Evolutionary conservation across 2,113 vertebrate genomes (phyloP), one percentile per base, ranked within the genome.

Genomic region (Takifugu bimaculatus): DNA sequence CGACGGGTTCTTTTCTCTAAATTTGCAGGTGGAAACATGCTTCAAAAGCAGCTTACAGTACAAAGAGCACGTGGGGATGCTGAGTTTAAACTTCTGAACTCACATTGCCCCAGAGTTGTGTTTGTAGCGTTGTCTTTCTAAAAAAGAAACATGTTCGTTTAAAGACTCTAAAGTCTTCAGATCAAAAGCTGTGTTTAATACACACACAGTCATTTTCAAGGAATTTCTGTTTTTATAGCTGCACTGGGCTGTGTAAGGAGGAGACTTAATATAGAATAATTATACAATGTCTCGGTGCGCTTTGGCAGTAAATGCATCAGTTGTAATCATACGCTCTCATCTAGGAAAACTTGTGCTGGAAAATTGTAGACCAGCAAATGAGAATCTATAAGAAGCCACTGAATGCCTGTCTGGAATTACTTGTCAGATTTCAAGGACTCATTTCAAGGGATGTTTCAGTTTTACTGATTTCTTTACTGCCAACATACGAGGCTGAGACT

Each of bases 251-350:
- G 68, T 64, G 60, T 60, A 57, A 43, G 55, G 54, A 75, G 53
- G 49, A 63, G 60, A 79, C 80, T 82, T 83, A 82, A 77, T 87
- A 87, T 88, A 88, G 89, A 87, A 87, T 91, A 91, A 90, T 90
- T 90, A 90, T 82, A 92, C 70, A 84, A 87, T 75, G 68, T 84
- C 71, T 82, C 76, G 65, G 83, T 71, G 68, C 74, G 82, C 56
- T 52, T 84, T 88, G 77, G 86, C 69, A 81, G 69, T 44, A 61
- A 82, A 84, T 75, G 69, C 76, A 80, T 70, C 66, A 75, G 75
- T 80, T 82, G 80, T 88, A 91, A 90, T 90, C 79, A 91, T 86
- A 90, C 58, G 77, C 63, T 83, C 80, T 61, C 57, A 77, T 68
- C 57, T 56, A 55, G 79, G 60, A 50, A 74, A 67, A 56, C 63